Evolutionary conservation across 2,888 invertebrate genomes (phyloP).

Genomic region (Melinaea menophilus): DNA sequence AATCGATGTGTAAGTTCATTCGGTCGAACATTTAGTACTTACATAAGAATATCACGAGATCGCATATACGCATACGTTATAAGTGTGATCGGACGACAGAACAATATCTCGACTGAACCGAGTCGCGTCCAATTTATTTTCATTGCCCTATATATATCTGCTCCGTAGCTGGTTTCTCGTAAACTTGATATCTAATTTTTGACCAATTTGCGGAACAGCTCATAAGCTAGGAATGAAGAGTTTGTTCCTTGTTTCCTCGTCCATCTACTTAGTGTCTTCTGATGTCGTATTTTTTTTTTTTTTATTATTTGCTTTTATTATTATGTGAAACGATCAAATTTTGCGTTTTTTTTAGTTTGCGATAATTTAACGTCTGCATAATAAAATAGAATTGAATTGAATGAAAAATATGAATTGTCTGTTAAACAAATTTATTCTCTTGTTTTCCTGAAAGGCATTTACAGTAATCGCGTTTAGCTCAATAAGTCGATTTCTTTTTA

Average conservation of each 20-base stretch:
- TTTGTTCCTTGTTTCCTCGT: constrained; percentile 14
- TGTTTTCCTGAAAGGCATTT: constrained; percentile 23
- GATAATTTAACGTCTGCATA: too few relatives aligned
- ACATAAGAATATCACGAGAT: too few relatives aligned
- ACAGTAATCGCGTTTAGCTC: constrained; percentile 33
- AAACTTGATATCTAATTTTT: constrained; percentile 30
- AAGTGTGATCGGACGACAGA: too few relatives aligned
- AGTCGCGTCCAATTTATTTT: constrained; percentile 43
- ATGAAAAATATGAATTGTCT: neutral
- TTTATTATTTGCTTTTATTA: too few relatives aligned
- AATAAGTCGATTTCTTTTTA: constrained; percentile 32
- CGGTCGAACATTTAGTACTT: too few relatives aligned
- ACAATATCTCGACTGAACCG: constrained; percentile 26
- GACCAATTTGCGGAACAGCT: constrained; percentile 36
- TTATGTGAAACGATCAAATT: too few relatives aligned
- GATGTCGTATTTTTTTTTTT: too few relatives aligned
- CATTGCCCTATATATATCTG: constrained; percentile 41
- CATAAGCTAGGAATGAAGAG: constrained; percentile 23
- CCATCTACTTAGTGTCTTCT: neutral
- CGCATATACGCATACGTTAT: too few relatives aligned
- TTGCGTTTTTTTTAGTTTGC: too few relatives aligned
- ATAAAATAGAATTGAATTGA: neutral
- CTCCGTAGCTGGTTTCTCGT: constrained; percentile 29
- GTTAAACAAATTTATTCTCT: neutral
- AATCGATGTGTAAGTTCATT: too few relatives aligned